Evolutionary conservation across 2,888 invertebrate species (phyloP), one percentile per base, ranked within the genome.

Genomic region (Eilema depressum): DNA sequence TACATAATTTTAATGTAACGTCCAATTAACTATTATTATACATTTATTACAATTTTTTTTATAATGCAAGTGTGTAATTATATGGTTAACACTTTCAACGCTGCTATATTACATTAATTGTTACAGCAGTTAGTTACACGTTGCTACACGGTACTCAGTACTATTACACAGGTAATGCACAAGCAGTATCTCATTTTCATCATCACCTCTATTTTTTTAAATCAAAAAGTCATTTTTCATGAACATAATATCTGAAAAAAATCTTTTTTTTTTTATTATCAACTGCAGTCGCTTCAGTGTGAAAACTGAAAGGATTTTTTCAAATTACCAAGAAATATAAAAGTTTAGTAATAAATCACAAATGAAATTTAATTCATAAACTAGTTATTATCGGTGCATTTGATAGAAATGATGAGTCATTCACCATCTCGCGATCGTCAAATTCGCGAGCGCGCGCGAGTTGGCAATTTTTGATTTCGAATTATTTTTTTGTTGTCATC

Each of bases 341-440:
- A 53, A 30, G 17, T 2, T 7, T 33, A 23, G 17, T 17, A 53
- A 64, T 53, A 30, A 64, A 64, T 20, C 81, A 77, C 65, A 77
- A 82, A 79, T 74, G 69, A 72, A 69, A 69, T 71, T 76, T 73
- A 81, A 83, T 79, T 82, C 76, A 76, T 75, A 76, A 67, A 70
- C 30, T 68, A 75, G 28, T 30, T n/a, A 61, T 33, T 12, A 8
- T 3, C 20, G 5, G 26, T 14, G 30, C 63, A 33, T 76, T 79
- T 88, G 87, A 88, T n/a, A n/a, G n/a, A n/a, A n/a, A n/a, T n/a
- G n/a, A n/a, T n/a, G n/a, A n/a, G n/a, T n/a, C n/a, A n/a, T n/a
- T n/a, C n/a, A n/a, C n/a, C n/a, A n/a, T n/a, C n/a, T n/a, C n/a
- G n/a, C n/a, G n/a, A n/a, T n/a, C n/a, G n/a, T n/a, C n/a, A n/a